These are phyloP conservation scores for Invenusta paracnida DNA, from an alignment of 2,888 invertebrate genomes.

Conservation along the genomic window DNA sequence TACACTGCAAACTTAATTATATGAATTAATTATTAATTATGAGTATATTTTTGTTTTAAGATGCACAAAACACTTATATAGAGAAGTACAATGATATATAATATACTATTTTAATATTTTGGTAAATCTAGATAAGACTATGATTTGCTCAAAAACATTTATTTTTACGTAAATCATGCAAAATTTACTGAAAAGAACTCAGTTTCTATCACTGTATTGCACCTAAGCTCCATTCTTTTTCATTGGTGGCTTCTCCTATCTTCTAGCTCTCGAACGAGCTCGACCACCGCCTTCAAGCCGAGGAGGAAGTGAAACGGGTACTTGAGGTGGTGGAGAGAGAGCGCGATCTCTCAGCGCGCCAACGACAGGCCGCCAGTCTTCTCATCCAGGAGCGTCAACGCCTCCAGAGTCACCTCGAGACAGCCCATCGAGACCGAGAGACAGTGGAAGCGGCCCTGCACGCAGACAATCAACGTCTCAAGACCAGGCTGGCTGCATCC, in stretches of 20 bases:
- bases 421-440: not conserved
- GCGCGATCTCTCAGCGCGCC: conserved; percentile 50
- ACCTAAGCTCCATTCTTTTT: too few species aligned
- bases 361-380: not conserved
- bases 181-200: too few species aligned
- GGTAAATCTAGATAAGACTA: too few species aligned
- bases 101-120: too few species aligned
- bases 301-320: conserved; percentile 57
- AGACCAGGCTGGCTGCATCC: not conserved
- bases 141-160: too few species aligned
- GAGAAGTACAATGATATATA: too few species aligned
- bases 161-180: too few species aligned
- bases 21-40: too few species aligned
- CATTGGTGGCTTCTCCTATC: not conserved
- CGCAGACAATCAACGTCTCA: not conserved
- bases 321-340: conserved; percentile 55
- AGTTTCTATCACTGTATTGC: too few species aligned
- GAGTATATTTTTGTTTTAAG: too few species aligned
- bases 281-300: conserved; percentile 47
- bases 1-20: too few species aligned
- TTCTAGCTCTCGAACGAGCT: not conserved
- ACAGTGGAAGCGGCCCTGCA: not conserved
- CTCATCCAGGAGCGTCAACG: conserved; percentile 16
- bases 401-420: not conserved
- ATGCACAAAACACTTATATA: too few species aligned